Percentiles rank a stretch among this genome's conserved stretches.
These are phyloP conservation scores for Daktulosphaira vitifoliae DNA, from an alignment of 1,140 invertebrate genomes.

Conservation along the genomic window DNA sequence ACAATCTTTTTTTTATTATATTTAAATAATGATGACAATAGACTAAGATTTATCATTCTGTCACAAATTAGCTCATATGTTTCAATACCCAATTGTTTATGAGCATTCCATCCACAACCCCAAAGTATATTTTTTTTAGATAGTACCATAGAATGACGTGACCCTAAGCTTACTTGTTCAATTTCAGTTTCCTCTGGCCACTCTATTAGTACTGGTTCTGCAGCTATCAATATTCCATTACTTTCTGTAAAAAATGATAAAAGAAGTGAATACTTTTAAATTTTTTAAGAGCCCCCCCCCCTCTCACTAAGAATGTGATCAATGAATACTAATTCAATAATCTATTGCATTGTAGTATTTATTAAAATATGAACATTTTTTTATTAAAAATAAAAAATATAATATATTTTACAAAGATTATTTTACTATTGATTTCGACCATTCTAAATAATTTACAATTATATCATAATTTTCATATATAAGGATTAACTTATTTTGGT, in stretches of 20 bases:
- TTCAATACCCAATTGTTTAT: constrained; percentile 52
- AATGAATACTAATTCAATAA: no score
- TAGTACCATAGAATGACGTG: constrained; percentile 40
- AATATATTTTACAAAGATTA: no score
- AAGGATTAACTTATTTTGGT: no score
- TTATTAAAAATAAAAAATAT: no score
- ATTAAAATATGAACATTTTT: no score
- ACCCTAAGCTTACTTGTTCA: constrained; percentile 24
- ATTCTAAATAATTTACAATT: no score
- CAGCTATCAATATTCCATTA: constrained; percentile 41
- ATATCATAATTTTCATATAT: no score
- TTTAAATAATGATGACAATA: constrained; percentile 15
- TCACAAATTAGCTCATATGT: constrained; percentile 27
- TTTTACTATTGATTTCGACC: no score
- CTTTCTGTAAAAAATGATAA: constrained; percentile 33
- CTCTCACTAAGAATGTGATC: no score
- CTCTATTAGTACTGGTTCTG: constrained; percentile 48
- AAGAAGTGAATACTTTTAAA: no score
- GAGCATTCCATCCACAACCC: constrained; percentile 66
- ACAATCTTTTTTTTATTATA: constrained; percentile 5
- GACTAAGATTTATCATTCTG: constrained; percentile 20
- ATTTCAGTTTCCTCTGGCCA: constrained; percentile 44
- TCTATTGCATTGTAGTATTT: no score
- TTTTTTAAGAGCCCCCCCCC: no score
- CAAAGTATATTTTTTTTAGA: constrained; percentile 54